phyloP scores from a whole-genome alignment of 2,113 vertebrate species.

The human (Homo sapiens) region GRCh38 chrX:103082001-103082500 shows the following conservation, averaged over 20 bases:
- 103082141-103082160: too few relatives aligned
- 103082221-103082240: conserved; percentile 84
- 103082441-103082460: not conserved
- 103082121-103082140: not conserved
- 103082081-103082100: not conserved
- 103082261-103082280: conserved; percentile 88
- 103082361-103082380: conserved; percentile 68
- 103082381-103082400: not conserved
- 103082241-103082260: conserved; percentile 81
- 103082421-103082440: not conserved
- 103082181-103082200: not conserved
- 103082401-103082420: not conserved
- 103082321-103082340: conserved; percentile 87
- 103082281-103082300: conserved; percentile 85
- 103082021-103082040: not conserved
- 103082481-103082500: not conserved
- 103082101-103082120: not conserved
- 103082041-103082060: not conserved
- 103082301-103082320: conserved; percentile 87
- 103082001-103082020: not conserved
- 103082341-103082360: conserved; percentile 86
- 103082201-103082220: conserved; percentile 77
- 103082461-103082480: not conserved
- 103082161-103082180: not conserved
- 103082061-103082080: not conserved